phyloP scores from a whole-genome alignment of 1,140 invertebrate species.

The Planococcus citri region DNA sequence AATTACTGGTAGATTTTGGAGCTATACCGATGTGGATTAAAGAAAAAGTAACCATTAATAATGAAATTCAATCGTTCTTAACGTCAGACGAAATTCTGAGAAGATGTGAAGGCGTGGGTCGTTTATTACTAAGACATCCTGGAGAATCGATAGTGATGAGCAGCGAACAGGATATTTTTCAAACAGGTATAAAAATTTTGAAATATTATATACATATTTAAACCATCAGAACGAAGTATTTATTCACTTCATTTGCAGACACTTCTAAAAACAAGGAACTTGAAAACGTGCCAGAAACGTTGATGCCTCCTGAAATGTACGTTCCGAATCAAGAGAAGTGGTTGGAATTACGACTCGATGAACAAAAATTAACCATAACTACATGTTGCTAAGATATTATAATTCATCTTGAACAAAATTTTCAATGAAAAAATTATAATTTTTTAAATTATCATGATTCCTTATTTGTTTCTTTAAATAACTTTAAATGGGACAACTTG shows the following conservation, averaged over 20 bases:
- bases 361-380: constrained; percentile 12
- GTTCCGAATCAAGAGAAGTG: constrained; percentile 77
- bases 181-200: constrained; percentile 1
- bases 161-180: neutral
- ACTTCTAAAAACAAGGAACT: constrained; percentile 32
- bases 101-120: constrained; percentile 65
- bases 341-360: constrained; percentile 54
- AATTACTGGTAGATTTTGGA: constrained; percentile 59
- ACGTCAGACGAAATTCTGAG: constrained; percentile 48
- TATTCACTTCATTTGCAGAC: constrained; percentile 25
- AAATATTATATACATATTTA: neutral
- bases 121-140: constrained; percentile 55
- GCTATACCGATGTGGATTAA: constrained; percentile 57
- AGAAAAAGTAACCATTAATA: constrained; percentile 36
- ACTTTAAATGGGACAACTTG: no score
- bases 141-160: constrained; percentile 57
- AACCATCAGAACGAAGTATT: neutral
- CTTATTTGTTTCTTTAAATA: no score
- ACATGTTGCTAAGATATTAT: neutral
- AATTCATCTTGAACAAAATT: no score
- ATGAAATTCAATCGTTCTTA: constrained; percentile 48
- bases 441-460: no score
- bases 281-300: constrained; percentile 23
- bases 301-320: constrained; percentile 75
- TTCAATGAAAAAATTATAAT: no score